Evolutionary conservation across 2,113 vertebrate genomes (phyloP).

Genomic region (Corythaeola cristata): DNA sequence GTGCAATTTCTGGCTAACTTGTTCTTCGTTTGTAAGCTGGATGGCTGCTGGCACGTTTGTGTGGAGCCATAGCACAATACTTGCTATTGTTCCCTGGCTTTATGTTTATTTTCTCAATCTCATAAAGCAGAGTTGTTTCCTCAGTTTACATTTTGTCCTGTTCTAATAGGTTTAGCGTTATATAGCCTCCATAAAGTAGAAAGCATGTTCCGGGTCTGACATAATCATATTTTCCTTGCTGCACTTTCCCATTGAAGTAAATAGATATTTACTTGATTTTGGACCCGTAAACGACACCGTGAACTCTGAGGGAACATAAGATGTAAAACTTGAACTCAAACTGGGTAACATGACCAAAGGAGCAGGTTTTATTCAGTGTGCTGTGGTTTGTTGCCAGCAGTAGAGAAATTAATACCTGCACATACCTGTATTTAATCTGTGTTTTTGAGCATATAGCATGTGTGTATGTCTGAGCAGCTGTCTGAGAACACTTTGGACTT

Average conservation of each 20-base stretch:
- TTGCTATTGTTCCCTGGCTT: conserved; percentile 1
- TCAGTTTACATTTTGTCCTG: background rate
- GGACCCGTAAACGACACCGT: background rate
- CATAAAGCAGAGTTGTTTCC: background rate
- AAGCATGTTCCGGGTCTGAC: background rate
- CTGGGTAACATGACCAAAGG: background rate
- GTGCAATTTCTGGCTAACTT: background rate
- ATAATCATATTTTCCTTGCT: background rate
- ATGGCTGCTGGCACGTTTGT: background rate
- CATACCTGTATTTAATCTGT: background rate
- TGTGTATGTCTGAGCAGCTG: background rate
- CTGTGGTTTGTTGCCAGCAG: background rate
- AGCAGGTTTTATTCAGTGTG: background rate
- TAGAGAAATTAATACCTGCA: background rate
- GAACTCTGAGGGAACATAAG: background rate
- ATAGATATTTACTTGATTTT: background rate
- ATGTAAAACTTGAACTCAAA: background rate
- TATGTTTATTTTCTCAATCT: background rate
- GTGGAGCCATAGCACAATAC: background rate
- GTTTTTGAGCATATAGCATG: background rate
- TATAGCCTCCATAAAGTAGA: background rate
- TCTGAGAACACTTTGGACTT: background rate
- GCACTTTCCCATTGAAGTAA: background rate
- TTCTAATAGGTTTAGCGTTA: background rate
- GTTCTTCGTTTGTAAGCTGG: background rate